A percentile compares a stretch with the other conserved stretches of the same genome.
Evolutionary conservation across 2,888 invertebrate genomes (phyloP).

Genomic region (Tricholauxania praeusta): DNA sequence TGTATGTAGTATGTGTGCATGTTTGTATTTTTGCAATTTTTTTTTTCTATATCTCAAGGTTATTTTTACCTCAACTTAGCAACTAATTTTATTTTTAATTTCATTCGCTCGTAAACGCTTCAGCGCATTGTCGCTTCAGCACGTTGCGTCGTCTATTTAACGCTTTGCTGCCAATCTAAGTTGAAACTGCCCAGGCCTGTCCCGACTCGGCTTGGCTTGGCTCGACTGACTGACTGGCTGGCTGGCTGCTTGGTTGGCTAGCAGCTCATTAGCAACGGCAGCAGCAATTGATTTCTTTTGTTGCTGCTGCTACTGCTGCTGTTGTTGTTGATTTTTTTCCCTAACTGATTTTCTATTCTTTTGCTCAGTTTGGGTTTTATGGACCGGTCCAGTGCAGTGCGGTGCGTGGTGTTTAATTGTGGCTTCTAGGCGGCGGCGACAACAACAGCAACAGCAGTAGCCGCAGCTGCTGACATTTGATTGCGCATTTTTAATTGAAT

Average conservation of each 20-base stretch:
- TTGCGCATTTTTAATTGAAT: conserved; percentile 2
- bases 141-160: conserved; percentile 6
- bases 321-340: conserved; percentile 14
- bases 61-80: conserved; percentile 28
- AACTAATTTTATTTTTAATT: conserved; percentile 24
- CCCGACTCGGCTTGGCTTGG: not conserved
- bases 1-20: not conserved
- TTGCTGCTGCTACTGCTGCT: not conserved
- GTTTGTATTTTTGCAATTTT: not conserved
- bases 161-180: not conserved
- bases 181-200: not conserved
- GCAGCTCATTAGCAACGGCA: not conserved
- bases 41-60: conserved; percentile 27
- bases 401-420: too few relatives aligned
- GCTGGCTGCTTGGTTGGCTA: not conserved
- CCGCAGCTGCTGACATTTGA: not conserved
- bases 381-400: too few relatives aligned
- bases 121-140: too few relatives aligned
- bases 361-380: not conserved
- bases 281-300: not conserved
- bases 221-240: too few relatives aligned
- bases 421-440: not conserved
- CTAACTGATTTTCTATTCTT: not conserved
- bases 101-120: not conserved
- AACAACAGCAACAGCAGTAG: not conserved